These are phyloP conservation scores for Pseudococcus jackbeardsleyi DNA, from an alignment of 2,888 invertebrate genomes.

Conservation along the genomic window DNA sequence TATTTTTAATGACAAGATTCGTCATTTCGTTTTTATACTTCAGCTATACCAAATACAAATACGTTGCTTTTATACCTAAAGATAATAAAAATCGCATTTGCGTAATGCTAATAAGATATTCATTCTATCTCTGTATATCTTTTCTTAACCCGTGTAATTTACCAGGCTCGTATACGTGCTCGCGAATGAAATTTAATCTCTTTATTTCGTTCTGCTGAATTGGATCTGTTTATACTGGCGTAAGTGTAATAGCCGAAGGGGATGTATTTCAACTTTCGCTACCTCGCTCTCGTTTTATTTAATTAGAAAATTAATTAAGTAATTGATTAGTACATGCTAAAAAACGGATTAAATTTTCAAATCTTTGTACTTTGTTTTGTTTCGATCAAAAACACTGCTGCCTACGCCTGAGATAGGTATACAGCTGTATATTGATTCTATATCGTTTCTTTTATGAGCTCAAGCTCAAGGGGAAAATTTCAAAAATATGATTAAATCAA, in stretches of 20 bases:
- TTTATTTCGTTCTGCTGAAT: conserved; percentile 1
- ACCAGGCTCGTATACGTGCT: neutral
- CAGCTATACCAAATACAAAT: too few relatives aligned
- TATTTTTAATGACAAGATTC: neutral
- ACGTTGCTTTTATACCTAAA: too few relatives aligned
- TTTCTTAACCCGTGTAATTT: neutral
- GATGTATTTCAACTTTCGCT: neutral
- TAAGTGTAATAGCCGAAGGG: neutral
- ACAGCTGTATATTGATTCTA: neutral
- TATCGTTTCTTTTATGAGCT: too few relatives aligned
- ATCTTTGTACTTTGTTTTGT: neutral
- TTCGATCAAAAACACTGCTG: neutral
- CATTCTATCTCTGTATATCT: neutral
- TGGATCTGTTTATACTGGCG: neutral
- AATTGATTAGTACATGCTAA: neutral
- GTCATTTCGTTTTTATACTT: neutral
- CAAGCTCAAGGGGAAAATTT: too few relatives aligned
- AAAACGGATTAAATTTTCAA: neutral
- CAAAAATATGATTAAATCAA: too few relatives aligned
- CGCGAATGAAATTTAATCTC: conserved; percentile 10
- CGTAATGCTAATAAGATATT: neutral
- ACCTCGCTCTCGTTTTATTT: neutral
- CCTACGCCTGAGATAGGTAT: neutral
- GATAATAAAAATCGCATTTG: neutral
- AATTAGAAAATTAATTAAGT: neutral